Percentiles rank a stretch among this genome's conserved stretches.
phyloP scores from a whole-genome alignment of 2,888 invertebrate genomes.

The Acanthosepion lycidas region DNA sequence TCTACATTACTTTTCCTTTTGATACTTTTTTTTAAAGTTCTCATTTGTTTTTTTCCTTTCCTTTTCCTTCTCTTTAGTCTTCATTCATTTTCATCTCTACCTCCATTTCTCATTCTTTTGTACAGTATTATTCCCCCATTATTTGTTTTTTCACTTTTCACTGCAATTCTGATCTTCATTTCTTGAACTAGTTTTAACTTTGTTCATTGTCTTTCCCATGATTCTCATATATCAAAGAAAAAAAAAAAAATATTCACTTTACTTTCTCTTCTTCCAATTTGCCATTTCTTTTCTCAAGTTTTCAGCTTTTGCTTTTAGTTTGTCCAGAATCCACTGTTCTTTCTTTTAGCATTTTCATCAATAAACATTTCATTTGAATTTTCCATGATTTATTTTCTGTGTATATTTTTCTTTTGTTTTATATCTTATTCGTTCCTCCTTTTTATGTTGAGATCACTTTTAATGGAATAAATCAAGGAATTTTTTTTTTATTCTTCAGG shows the following conservation, averaged over 20 bases:
- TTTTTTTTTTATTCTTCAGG: not conserved
- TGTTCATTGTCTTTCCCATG: not conserved
- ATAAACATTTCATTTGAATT: slow-evolving; percentile 13
- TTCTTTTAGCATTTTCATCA: slow-evolving; percentile 17
- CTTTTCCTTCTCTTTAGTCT: too few relatives aligned
- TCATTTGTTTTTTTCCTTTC: too few relatives aligned
- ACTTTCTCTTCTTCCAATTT: slow-evolving; percentile 7
- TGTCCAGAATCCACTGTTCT: not conserved
- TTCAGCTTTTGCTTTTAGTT: not conserved
- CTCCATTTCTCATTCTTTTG: not conserved
- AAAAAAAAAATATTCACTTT: not conserved
- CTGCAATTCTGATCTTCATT: not conserved
- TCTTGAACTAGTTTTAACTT: not conserved
- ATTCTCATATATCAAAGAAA: not conserved
- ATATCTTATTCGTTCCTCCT: not conserved
- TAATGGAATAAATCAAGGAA: not conserved
- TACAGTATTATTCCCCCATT: not conserved
- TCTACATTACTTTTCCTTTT: too few relatives aligned
- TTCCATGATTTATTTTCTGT: not conserved
- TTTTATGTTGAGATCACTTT: not conserved
- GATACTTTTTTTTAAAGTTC: too few relatives aligned
- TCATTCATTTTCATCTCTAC: not conserved
- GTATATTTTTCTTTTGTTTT: too few relatives aligned
- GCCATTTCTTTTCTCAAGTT: not conserved
- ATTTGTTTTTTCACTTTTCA: not conserved